A percentile compares a stretch with the other conserved stretches of the same genome.
These are phyloP conservation scores for Campoplex nolae DNA, from an alignment of 2,888 invertebrate genomes.

Conservation along the genomic window DNA sequence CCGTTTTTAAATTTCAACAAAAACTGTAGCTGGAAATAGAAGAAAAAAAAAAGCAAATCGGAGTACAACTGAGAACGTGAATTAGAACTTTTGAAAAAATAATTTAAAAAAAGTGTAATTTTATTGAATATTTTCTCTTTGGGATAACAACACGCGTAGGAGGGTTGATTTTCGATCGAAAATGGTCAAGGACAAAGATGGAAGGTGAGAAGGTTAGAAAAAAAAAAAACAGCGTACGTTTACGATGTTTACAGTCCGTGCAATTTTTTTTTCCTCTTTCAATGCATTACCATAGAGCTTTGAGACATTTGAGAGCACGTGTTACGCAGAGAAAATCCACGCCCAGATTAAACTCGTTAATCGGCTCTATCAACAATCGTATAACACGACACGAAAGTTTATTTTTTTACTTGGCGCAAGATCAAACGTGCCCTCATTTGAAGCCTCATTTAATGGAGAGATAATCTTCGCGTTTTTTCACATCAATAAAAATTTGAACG, in stretches of 20 bases:
- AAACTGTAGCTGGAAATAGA: too few species aligned
- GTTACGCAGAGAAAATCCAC: conserved; percentile 43
- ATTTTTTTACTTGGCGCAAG: conserved; percentile 14
- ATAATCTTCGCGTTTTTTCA: neutral
- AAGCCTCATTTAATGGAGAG: neutral
- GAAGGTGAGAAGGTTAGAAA: neutral
- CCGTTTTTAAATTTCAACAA: too few species aligned
- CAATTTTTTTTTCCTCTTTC: neutral
- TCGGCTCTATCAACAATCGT: conserved; percentile 59
- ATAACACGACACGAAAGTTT: conserved; percentile 23
- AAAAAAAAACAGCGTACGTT: neutral
- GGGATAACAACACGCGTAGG: neutral
- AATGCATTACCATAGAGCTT: neutral
- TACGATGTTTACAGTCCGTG: conserved; percentile 23
- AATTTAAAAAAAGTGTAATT: neutral
- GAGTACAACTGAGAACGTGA: too few species aligned
- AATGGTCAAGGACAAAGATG: conserved; percentile 26
- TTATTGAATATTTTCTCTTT: neutral
- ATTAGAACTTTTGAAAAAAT: too few species aligned
- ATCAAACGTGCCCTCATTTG: neutral
- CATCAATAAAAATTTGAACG: neutral
- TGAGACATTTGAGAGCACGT: conserved; percentile 28
- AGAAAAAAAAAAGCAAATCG: too few species aligned
- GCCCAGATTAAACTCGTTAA: conserved; percentile 46
- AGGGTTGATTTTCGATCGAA: conserved; percentile 32